Evolutionary conservation across 2,888 invertebrate genomes (phyloP).

Genomic region (Gerris lacustris): DNA sequence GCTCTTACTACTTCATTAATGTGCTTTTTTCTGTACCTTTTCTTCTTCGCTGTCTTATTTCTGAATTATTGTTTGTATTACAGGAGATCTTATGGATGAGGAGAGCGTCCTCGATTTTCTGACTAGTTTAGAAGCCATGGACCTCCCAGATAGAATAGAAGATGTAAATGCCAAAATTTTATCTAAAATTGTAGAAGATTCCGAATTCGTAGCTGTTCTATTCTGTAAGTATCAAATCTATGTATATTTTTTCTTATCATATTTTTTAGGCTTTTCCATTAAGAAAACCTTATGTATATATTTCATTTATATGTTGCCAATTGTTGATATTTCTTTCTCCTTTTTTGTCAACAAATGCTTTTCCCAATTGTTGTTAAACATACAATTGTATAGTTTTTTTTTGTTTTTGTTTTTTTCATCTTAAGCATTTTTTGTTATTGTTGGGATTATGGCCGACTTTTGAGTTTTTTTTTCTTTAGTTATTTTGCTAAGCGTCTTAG

Average conservation of each 20-base stretch:
- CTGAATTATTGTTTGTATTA: conserved; percentile 28
- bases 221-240: conserved; percentile 66
- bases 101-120: conserved; percentile 85
- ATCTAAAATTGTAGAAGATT: conserved; percentile 79
- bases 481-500: no score
- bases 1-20: no score
- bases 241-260: neutral
- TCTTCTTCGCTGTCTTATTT: no score
- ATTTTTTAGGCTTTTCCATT: neutral
- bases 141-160: conserved; percentile 86
- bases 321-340: conserved; percentile 6
- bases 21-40: no score
- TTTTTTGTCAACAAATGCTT: no score
- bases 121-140: conserved; percentile 89
- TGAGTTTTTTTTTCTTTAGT: no score
- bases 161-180: conserved; percentile 86
- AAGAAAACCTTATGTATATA: no score
- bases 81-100: conserved; percentile 90
- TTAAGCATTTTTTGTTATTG: no score
- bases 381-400: no score
- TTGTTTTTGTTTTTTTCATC: no score
- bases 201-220: conserved; percentile 80
- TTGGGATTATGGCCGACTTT: no score
- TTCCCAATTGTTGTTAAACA: no score
- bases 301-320: neutral